These are phyloP conservation scores for Tridacna crocea DNA, from an alignment of 2,888 invertebrate genomes.

Conservation along the genomic window DNA sequence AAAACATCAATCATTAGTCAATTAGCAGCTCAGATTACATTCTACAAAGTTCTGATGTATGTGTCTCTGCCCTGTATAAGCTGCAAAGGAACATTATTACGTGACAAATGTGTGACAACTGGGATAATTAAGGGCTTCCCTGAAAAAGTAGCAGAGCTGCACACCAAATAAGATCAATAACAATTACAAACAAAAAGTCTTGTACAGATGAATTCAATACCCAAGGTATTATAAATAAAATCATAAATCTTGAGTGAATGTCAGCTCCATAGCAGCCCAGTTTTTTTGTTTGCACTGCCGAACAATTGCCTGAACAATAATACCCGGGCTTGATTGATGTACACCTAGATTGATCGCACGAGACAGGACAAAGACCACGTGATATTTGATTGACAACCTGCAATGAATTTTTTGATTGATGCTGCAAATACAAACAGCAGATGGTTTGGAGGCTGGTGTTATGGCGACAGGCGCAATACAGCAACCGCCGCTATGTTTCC, in stretches of 20 bases:
- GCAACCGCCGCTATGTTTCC: not conserved
- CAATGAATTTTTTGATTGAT: slow-evolving; percentile 82
- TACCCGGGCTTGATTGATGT: slow-evolving; percentile 80
- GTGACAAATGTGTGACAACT: slow-evolving; percentile 49
- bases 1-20: slow-evolving; percentile 79
- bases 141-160: slow-evolving; percentile 39
- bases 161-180: slow-evolving; percentile 48
- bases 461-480: slow-evolving; percentile 31
- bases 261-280: slow-evolving; percentile 67
- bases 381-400: slow-evolving; percentile 83
- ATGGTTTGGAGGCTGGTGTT: slow-evolving; percentile 62
- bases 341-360: slow-evolving; percentile 80
- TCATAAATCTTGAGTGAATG: slow-evolving; percentile 65
- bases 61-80: slow-evolving; percentile 28
- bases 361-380: slow-evolving; percentile 79
- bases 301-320: slow-evolving; percentile 82
- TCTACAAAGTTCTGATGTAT: slow-evolving; percentile 39
- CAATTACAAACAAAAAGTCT: slow-evolving; percentile 39
- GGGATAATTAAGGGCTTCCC: slow-evolving; percentile 42
- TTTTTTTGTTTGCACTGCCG: slow-evolving; percentile 80
- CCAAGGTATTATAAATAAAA: slow-evolving; percentile 55
- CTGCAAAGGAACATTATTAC: slow-evolving; percentile 49
- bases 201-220: slow-evolving; percentile 53
- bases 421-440: slow-evolving; percentile 79
- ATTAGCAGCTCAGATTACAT: slow-evolving; percentile 79